Base-by-base conservation (phyloP, 2,888 invertebrate species). In the Chrysolina americana region DNA sequence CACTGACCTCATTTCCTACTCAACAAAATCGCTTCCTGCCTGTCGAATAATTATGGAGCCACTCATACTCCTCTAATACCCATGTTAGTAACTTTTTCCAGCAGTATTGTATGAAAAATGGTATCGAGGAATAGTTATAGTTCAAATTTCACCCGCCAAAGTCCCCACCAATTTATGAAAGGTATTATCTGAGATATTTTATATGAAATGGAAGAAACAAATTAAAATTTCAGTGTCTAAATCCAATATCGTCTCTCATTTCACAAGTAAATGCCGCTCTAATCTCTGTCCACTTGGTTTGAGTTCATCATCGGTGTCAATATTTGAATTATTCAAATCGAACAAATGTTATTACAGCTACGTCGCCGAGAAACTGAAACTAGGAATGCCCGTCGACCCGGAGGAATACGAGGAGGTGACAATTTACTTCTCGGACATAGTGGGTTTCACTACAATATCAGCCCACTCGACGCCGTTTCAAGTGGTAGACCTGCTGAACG, bases 371-470 rank as follows among this genome's bases (percentile, higher is more conserved):
- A 96, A 97, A 85, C 89, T 98, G 70, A 95, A 97, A 89, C 89
- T 95, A 81, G 98, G 98, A 1, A 92, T 94, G 89, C 95, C 94
- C 15, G 97, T 98, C 50, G 96, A 97, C 88, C 97, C 98, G 0
- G 98, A 98, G 88, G 94, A 95, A 85, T 98, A 96, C 89, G 94
- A 94, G 81, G 95, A 95, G 87, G 96, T 97, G 75, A 97, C 97
- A 19, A 96, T 98, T 81, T 98, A 97, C 89, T 98, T 98, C 83
- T 94, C 96, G 82, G 98, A 98, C 88, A 98, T 98, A 85, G 97
- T 97, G 83, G 97, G 96, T 69, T 97, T 97, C 90, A 98, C 98
- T 69, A 94, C 95, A 76, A 94, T 98, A 84, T 97, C 97, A 10
- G 97, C 97, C 50, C 94, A 96, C 87, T 96, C 95, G 80, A 95